Conservation (phyloP, 2,888 invertebrate species). For the Nomada lathburiana region DNA sequence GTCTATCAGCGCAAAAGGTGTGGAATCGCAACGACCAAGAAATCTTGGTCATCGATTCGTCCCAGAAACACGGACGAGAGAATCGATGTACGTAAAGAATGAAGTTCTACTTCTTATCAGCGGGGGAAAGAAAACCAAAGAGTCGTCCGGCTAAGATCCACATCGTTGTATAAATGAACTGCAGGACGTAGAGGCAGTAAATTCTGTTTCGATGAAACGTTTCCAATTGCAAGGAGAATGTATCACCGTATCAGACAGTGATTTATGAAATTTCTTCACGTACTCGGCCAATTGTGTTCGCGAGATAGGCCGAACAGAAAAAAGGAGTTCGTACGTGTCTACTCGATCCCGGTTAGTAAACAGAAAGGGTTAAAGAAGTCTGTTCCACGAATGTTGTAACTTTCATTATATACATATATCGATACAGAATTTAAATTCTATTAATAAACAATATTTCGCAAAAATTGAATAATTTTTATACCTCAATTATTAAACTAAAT, state of each 20-base stretch:
- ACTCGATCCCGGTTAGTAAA: neutral
- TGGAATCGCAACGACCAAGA: neutral
- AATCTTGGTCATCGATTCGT: slow-evolving; percentile 26
- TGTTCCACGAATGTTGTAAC: neutral
- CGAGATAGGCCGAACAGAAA: neutral
- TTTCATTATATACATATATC: too few species aligned
- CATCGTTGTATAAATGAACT: slow-evolving; percentile 5
- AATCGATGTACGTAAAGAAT: slow-evolving; percentile 14
- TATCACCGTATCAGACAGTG: neutral
- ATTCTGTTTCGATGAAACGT: neutral
- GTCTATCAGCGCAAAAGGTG: neutral
- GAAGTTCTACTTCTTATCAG: slow-evolving; percentile 29
- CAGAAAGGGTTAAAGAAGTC: neutral
- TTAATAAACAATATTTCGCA: too few species aligned
- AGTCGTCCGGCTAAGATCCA: slow-evolving; percentile 7
- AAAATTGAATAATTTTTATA: too few species aligned
- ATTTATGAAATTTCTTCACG: slow-evolving; percentile 12
- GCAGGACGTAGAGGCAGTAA: neutral
- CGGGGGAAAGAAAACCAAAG: slow-evolving; percentile 19
- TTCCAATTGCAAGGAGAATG: slow-evolving; percentile 1
- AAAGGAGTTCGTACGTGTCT: neutral
- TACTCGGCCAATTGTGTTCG: neutral
- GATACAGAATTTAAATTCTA: too few species aligned
- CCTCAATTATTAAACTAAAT: too few species aligned
- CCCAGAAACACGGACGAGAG: slow-evolving; percentile 18